Evolutionary conservation across 1,140 invertebrate species (phyloP), one percentile per base, ranked within the genome.

Genomic region (Bombus fervidus): DNA sequence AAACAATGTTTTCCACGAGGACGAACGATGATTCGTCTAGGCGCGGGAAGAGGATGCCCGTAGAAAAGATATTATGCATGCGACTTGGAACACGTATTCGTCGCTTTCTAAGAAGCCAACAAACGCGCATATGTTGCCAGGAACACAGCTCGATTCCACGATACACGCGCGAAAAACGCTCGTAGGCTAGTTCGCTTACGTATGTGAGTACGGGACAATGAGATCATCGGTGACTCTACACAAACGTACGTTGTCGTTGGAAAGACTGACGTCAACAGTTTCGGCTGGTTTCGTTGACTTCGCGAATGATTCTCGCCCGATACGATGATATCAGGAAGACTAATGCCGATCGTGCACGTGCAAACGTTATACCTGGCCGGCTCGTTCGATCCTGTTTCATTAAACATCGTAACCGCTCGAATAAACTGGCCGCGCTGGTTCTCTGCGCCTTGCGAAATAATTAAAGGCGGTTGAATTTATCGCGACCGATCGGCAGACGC

Each of bases 241-340:
- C 12, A 57, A 15, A 31, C 41, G 2, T 68, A 22, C 34, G 25
- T 34, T 81, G 47, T 43, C 28, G 57, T 43, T 80, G 84, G 71
- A 85, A 81, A 81, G 71, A 75, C 78, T 85, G 84, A 85, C 84
- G 84, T 85, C 84, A 81, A 85, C 62, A 18, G 78, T 85, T 76
- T 81, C 78, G 74, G 41, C 34, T 62, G 22, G 76, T 79, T 74
- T 37, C 53, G 37, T 77, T 39, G 68, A 57, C 41, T 31, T 34
- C 73, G 53, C 64, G 82, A 71, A 84, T 64, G 74, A 87, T 87
- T 76, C 66, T 25, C 47, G 53, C 4, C 81, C 74, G 59, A 83
- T 85, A 76, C 88, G 83, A 89, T 88, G 87, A 81, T 91, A 89
- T 87, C 37, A 74, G 81, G 76, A 87, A 62, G 82, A 86, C 78